Conservation (phyloP, 2,113 vertebrate genomes). For the Oxyruncus cristatus region DNA sequence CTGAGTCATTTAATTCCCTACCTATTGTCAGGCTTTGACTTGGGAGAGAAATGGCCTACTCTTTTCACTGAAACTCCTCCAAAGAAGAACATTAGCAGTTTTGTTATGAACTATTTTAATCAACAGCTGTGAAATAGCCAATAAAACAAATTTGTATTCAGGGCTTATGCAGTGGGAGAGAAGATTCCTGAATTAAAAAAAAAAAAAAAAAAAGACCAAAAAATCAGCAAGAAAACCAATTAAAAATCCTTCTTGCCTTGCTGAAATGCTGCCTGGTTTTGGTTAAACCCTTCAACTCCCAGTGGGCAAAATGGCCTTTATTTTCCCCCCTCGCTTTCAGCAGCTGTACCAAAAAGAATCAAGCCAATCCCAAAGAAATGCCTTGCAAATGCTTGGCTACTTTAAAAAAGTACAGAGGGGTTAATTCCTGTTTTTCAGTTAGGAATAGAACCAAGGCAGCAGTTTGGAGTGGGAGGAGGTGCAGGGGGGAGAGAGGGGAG, state of each 20-base stretch:
- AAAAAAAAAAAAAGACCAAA: background rate
- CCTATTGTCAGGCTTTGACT: background rate
- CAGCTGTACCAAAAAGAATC: background rate
- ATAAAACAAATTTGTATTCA: slow-evolving; percentile 46
- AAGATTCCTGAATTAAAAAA: background rate
- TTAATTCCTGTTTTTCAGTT: background rate
- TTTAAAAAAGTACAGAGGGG: background rate
- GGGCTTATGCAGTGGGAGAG: background rate
- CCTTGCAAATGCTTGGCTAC: background rate
- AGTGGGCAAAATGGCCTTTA: background rate
- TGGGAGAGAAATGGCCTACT: background rate
- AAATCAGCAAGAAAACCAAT: background rate
- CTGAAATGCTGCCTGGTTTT: background rate
- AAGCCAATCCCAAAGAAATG: background rate
- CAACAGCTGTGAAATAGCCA: slow-evolving; percentile 52
- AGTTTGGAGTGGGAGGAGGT: background rate
- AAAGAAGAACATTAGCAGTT: slow-evolving; percentile 39
- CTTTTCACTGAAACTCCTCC: background rate
- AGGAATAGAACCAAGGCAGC: background rate
- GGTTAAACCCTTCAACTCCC: background rate
- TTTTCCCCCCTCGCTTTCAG: background rate
- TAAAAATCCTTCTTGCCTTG: background rate
- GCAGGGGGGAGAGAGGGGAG: background rate
- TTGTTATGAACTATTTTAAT: slow-evolving; percentile 51
- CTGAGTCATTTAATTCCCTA: background rate